These are phyloP conservation scores for Lycophotia porphyrea DNA, from an alignment of 2,888 invertebrate species.

Conservation along the genomic window DNA sequence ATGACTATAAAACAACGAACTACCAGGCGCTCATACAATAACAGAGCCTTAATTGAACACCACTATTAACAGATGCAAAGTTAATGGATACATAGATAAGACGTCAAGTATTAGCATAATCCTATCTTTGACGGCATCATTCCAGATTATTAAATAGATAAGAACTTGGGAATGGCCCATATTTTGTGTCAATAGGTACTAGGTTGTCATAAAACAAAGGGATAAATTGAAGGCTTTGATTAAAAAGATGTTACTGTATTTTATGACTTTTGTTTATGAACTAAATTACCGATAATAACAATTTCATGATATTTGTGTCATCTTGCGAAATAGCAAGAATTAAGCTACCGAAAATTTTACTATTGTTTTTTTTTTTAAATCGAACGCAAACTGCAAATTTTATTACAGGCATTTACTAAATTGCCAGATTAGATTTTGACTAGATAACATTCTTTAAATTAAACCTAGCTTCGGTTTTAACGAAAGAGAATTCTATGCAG, in stretches of 20 bases:
- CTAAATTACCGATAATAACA: not conserved
- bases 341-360: not conserved
- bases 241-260: not conserved
- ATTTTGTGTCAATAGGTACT: constrained; percentile 39
- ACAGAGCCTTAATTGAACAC: constrained; percentile 36
- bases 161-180: constrained; percentile 31
- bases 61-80: constrained; percentile 54
- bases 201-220: constrained; percentile 34
- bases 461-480: not conserved
- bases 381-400: not conserved
- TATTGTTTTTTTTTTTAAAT: not conserved
- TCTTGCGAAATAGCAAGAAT: not conserved
- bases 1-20: constrained; percentile 11
- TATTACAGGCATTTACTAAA: not conserved
- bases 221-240: constrained; percentile 15
- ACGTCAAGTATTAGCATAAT: constrained; percentile 60
- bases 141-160: constrained; percentile 51
- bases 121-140: constrained; percentile 47
- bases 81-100: constrained; percentile 56
- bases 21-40: constrained; percentile 31
- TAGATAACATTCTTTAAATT: not conserved
- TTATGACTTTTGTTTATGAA: not conserved
- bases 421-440: not conserved
- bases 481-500: too few species aligned
- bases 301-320: not conserved